Percentiles rank a stretch among this genome's conserved stretches.
These are phyloP conservation scores for Balaenoptera acutorostrata DNA, from an alignment of 2,113 vertebrate species.

Conservation along the genomic window DNA sequence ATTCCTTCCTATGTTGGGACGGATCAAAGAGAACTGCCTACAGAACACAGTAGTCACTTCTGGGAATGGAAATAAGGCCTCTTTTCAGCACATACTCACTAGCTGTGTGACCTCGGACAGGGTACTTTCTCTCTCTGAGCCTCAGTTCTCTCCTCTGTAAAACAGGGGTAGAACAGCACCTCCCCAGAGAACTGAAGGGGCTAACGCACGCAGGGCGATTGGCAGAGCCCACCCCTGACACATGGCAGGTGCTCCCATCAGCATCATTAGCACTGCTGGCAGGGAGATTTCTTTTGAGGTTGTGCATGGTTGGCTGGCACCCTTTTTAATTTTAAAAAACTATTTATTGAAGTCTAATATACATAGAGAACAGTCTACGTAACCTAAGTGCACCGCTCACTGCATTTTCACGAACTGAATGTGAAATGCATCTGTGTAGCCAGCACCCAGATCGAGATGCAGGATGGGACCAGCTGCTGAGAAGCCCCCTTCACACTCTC, in stretches of 20 bases:
- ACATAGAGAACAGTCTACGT: background rate
- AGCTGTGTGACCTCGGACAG: background rate
- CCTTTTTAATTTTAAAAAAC: background rate
- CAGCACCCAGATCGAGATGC: background rate
- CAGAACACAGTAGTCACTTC: fast-evolving
- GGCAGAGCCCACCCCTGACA: background rate
- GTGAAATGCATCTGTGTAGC: background rate
- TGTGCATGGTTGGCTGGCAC: background rate
- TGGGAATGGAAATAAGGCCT: background rate
- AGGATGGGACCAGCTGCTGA: background rate
- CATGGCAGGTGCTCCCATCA: too few species aligned
- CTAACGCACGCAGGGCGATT: fast-evolving
- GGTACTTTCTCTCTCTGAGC: background rate
- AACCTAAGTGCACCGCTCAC: background rate
- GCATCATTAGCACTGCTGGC: background rate
- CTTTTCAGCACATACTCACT: background rate
- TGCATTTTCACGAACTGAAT: background rate
- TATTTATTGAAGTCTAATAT: background rate
- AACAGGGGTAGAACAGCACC: background rate
- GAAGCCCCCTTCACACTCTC: background rate
- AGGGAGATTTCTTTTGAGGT: background rate
- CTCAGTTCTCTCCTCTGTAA: background rate
- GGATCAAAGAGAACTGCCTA: background rate
- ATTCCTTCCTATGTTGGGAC: background rate
- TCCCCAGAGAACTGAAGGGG: background rate